These are phyloP conservation scores for Callithrix jacchus DNA, from an alignment of 2,113 vertebrate species.

Conservation along the genomic window DNA sequence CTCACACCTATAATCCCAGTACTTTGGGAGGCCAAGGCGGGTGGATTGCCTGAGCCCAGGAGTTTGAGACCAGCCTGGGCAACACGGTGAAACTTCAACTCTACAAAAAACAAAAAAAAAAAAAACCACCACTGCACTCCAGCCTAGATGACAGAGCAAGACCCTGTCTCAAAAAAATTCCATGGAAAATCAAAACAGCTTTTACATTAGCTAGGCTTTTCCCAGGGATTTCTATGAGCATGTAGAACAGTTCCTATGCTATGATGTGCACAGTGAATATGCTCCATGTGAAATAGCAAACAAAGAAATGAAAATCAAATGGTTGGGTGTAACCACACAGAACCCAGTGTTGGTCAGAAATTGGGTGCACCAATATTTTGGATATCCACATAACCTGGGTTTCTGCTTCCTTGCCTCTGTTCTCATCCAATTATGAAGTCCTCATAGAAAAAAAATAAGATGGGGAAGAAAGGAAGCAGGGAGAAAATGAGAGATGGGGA, in stretches of 20 bases:
- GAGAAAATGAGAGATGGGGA: neutral
- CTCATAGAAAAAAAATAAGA: neutral
- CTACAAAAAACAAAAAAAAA: too few relatives aligned
- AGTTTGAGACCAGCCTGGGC: too few relatives aligned
- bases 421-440: neutral
- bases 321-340: rapidly evolving
- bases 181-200: neutral
- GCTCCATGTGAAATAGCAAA: rapidly evolving
- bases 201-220: neutral
- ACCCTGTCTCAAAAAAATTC: too few relatives aligned
- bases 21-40: too few relatives aligned
- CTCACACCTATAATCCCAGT: too few relatives aligned
- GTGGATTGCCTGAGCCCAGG: too few relatives aligned
- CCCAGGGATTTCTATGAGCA: neutral
- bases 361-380: too few relatives aligned
- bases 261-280: rapidly evolving
- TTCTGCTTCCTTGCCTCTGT: rapidly evolving
- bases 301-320: neutral
- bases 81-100: too few relatives aligned
- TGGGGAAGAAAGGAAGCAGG: rapidly evolving
- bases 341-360: neutral
- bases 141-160: too few relatives aligned
- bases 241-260: rapidly evolving
- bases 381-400: rapidly evolving
- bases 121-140: too few relatives aligned